Evolutionary conservation across 2,797 vertebrate species (phyloP).

Genomic region (Clarias platycephalus): DNA sequence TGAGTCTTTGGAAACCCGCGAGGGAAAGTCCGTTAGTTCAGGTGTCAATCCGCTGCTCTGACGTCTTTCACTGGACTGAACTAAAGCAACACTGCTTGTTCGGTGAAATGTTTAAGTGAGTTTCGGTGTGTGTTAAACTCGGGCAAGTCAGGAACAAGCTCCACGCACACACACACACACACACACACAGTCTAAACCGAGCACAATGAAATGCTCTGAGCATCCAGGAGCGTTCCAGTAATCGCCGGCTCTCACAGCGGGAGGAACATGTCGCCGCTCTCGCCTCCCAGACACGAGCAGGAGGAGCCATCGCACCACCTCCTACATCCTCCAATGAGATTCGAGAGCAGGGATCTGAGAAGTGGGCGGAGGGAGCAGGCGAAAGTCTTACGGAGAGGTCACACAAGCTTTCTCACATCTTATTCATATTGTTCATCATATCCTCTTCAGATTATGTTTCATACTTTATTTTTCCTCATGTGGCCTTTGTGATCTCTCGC

Average conservation of each 20-base stretch:
- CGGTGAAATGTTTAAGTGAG: background rate
- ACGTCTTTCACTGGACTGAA: background rate
- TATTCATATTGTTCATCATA: background rate
- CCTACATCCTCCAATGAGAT: conserved; percentile 58
- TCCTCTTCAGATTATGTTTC: background rate
- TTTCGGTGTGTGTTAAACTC: background rate
- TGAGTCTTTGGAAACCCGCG: background rate
- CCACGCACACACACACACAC: no score
- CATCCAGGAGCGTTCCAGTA: background rate
- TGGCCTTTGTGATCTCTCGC: no score
- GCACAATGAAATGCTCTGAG: background rate
- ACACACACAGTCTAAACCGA: background rate
- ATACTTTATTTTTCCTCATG: no score
- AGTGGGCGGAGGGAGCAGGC: background rate
- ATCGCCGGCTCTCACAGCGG: background rate
- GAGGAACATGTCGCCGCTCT: conserved; percentile 13
- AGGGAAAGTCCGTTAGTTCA: background rate
- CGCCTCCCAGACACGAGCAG: conserved; percentile 33
- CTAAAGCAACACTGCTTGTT: background rate
- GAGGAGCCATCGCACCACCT: conserved; percentile 38
- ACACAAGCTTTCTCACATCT: no score
- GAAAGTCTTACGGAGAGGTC: background rate
- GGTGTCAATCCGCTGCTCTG: no score
- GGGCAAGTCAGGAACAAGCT: background rate
- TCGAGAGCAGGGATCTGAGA: conserved; percentile 28